These are phyloP conservation scores for Ostrea denselamellosa DNA, from an alignment of 1,140 invertebrate species.

Conservation along the genomic window DNA sequence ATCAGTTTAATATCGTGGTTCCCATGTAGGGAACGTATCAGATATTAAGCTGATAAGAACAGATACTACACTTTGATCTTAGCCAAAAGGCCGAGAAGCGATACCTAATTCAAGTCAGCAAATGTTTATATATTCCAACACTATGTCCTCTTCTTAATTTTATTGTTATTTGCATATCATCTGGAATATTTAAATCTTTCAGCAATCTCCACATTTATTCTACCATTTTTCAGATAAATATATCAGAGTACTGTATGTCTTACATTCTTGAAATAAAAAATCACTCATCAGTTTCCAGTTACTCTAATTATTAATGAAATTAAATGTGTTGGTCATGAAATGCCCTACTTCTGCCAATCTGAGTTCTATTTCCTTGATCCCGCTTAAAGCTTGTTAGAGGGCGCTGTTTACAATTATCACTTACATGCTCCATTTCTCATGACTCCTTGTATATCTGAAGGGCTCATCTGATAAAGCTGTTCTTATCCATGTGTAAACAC, in stretches of 20 bases:
- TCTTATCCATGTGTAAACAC: constrained; percentile 35
- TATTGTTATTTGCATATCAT: background rate
- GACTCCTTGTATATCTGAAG: background rate
- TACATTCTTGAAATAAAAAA: background rate
- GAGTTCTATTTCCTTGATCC: constrained; percentile 6
- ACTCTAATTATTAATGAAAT: background rate
- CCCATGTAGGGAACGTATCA: constrained; percentile 65
- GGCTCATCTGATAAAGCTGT: constrained; percentile 21
- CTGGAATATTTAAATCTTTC: background rate
- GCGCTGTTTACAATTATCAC: constrained; percentile 1
- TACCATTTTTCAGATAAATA: background rate
- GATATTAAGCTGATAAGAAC: constrained; percentile 70
- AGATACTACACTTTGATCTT: constrained; percentile 70
- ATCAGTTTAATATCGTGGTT: constrained; percentile 71
- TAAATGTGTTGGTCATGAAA: background rate
- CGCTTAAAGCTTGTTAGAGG: background rate
- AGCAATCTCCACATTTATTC: background rate
- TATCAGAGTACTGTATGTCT: background rate
- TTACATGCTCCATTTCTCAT: background rate
- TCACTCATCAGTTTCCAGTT: background rate
- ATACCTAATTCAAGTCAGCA: constrained; percentile 13
- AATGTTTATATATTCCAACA: background rate
- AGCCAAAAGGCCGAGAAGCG: constrained; percentile 67
- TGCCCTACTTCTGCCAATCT: background rate
- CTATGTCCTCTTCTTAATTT: background rate